A percentile compares a stretch with the other conserved stretches of the same genome.
phyloP scores from a whole-genome alignment of 2,113 vertebrate species.

The Caloenas nicobarica region DNA sequence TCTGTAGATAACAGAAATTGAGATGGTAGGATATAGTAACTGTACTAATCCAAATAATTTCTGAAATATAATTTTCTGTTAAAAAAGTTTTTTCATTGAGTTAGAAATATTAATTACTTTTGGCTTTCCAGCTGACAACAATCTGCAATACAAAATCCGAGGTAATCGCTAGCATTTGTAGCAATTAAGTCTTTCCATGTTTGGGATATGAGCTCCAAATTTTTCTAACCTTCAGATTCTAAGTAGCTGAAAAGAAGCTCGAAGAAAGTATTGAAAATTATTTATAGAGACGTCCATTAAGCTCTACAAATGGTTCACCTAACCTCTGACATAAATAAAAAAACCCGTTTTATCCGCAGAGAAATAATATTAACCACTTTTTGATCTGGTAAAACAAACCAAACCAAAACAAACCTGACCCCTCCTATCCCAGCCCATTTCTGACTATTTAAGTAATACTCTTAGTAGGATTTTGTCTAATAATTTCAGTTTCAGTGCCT shows the following conservation, averaged over 20 bases:
- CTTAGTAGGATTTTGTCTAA: not conserved
- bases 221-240: not conserved
- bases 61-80: not conserved
- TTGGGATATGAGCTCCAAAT: not conserved
- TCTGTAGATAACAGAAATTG: not conserved
- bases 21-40: not conserved
- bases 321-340: not conserved
- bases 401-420: rapidly evolving
- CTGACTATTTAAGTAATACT: not conserved
- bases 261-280: not conserved
- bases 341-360: not conserved
- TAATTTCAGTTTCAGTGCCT: not conserved
- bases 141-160: not conserved
- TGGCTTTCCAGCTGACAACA: not conserved
- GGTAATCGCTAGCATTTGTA: not conserved
- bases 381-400: not conserved
- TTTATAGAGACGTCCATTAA: not conserved
- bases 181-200: not conserved
- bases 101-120: not conserved
- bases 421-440: not conserved
- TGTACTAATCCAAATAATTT: not conserved
- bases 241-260: not conserved
- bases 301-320: not conserved
- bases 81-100: not conserved
- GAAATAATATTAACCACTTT: not conserved